These are phyloP conservation scores for Coenonympha glycerion DNA, from an alignment of 2,888 invertebrate species.

Conservation along the genomic window DNA sequence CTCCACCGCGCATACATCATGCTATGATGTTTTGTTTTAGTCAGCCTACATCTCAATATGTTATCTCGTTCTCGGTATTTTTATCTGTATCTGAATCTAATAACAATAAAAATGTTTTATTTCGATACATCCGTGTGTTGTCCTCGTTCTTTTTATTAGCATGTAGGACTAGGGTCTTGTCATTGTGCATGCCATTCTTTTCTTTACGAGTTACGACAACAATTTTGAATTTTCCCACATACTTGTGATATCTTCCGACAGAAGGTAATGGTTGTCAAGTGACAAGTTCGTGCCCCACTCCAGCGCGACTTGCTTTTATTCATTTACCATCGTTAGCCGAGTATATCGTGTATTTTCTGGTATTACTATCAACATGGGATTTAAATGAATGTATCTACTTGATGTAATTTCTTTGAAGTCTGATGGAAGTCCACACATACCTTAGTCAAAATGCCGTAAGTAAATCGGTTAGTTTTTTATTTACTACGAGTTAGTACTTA, in stretches of 20 bases:
- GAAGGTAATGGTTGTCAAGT: not conserved
- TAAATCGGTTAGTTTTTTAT: too few species aligned
- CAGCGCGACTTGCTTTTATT: not conserved
- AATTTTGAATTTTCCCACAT: not conserved
- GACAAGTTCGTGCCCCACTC: not conserved
- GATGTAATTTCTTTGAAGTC: too few species aligned
- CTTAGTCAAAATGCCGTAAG: too few species aligned
- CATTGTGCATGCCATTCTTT: not conserved
- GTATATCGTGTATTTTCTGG: not conserved
- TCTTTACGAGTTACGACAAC: too few species aligned
- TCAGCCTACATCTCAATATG: conserved; percentile 26
- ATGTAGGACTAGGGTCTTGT: not conserved
- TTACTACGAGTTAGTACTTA: too few species aligned
- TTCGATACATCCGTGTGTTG: not conserved
- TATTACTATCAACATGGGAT: too few species aligned
- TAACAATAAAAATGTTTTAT: conserved; percentile 6
- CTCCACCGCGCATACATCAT: conserved; percentile 30
- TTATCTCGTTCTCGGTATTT: conserved; percentile 16
- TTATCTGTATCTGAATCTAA: conserved; percentile 11
- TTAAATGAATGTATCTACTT: too few species aligned
- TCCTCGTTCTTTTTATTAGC: not conserved
- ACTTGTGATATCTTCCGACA: not conserved
- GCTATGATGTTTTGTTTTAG: conserved; percentile 28
- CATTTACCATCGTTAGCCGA: not conserved
- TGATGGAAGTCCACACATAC: too few species aligned